Conservation (phyloP, 2,797 vertebrate species). For the Trachurus trachurus region DNA sequence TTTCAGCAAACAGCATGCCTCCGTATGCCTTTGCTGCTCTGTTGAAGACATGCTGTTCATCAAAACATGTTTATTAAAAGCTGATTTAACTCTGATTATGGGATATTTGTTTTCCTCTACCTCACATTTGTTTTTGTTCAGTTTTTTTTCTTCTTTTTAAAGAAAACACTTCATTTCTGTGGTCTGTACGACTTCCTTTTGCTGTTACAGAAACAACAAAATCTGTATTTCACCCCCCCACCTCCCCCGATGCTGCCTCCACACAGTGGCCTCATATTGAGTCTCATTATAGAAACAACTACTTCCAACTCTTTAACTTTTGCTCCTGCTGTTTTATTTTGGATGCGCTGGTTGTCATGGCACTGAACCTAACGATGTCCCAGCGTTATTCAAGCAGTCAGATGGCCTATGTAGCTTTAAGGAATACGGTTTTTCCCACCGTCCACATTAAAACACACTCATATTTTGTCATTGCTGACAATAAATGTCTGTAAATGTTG, state of each 20-base stretch:
- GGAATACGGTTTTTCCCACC: background rate
- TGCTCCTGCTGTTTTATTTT: constrained; percentile 3
- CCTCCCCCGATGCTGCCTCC: background rate
- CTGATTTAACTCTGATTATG: constrained; percentile 1
- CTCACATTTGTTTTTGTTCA: constrained; percentile 9
- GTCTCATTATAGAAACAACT: constrained; percentile 24
- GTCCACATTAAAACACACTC: background rate
- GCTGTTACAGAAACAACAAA: constrained; percentile 2
- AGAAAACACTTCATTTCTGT: background rate
- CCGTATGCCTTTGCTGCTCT: background rate
- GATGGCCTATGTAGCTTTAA: background rate
- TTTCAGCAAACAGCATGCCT: constrained; percentile 4
- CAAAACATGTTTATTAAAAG: constrained; percentile 5
- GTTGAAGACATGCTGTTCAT: background rate
- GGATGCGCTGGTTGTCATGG: background rate
- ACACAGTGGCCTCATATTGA: constrained; percentile 17
- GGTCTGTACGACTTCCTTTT: background rate
- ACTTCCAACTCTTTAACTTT: constrained; percentile 12
- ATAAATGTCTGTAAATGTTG: background rate
- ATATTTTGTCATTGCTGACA: background rate
- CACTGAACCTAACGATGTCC: background rate
- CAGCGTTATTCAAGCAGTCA: background rate
- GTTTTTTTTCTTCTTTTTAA: background rate
- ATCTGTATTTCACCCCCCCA: background rate
- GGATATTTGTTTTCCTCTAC: background rate